Evolutionary conservation across 92 coral and sea anemone genomes (phyloP), one percentile per base, ranked within the genome.

Genomic region (Anthopleura xanthogrammica): DNA sequence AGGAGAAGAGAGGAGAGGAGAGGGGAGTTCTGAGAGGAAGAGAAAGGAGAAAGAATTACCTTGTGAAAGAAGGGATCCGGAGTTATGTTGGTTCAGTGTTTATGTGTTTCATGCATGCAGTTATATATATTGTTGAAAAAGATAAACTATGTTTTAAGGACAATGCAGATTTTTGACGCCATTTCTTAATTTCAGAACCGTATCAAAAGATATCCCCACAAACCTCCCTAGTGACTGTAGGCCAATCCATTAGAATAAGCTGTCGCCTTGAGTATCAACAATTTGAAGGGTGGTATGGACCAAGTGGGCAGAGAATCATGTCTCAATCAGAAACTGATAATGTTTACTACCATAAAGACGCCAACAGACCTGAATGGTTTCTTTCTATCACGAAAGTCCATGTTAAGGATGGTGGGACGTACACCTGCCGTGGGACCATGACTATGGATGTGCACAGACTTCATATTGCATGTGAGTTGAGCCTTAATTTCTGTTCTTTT

Each of bases 241-340:
- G 58, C 1, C 41, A 52, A 52, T 46, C 65, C 58, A 52, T 52
- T 12, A 50, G n/a, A 77, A 60, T 22, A 36, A 79, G 57, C 39
- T 82, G 85, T 70, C 43, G 16, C 41, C 66, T 82, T 41, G 29
- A 82, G 23, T 75, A 74, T 23, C 79, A 73, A 39, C 85, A 75
- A 52, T 82, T 82, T 55, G 85, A 68, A 39, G 85, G 85, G 1
- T 82, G 85, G 85, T 82, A 72, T 76, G 79, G 64, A n/a, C 79
- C 85, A 46, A 73, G 54, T 24, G 85, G 85, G 5, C 85, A 60
- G 40, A 50, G 42, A 41, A 60, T 82, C 42, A 82, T 60, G 70
- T 82, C 85, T 48, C 55, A 40, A 23, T 73, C 78, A 43, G n/a
- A 41, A 12, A 40, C 9, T 52, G 85, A 82, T 24, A 52, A 29